Base-by-base conservation (phyloP, 2,113 vertebrate genomes). In the Anolis carolinensis region DNA sequence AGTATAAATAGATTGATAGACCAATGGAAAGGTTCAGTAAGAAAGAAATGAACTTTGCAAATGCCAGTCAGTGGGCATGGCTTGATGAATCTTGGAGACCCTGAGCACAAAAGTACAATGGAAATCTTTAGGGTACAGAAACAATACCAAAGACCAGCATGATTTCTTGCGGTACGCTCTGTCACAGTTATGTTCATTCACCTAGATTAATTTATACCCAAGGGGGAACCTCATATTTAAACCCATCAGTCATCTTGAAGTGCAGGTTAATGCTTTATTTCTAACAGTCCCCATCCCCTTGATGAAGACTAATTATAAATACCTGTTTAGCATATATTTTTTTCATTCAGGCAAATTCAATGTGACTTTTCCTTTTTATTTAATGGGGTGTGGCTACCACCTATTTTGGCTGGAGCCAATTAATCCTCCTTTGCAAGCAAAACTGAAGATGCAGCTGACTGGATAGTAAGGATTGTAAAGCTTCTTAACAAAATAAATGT, bases 41-140 rank as follows among this genome's bases (percentile, higher is more conserved):
- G 20, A 92, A 85, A 63, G 52, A 90, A 88, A 86, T 80, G 65
- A 90, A 82, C 10, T n/a, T 87, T 88, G 55, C 44, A 65, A 3
- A 39, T 3, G 59, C 76, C 27, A 85, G 0, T 5, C 80, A 82
- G 4, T 5, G 63, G 39, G 0, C 7, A 5, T 63, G 16, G 0
- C 50, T 86, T 83, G 2, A 1, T 48, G 13, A 86, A 84, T 0
- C 50, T 52, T 16, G 32, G 27, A 71, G 20, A 70, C 34, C 79
- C 50, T 4, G 7, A n/a, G 10, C 55, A 65, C 78, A 30, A 2
- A 85, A 78, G 32, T 30, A 62, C 2, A 80, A 65, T 84, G 84
- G 20, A 79, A 85, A 11, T 65, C 14, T 6, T 80, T 0, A 25
- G 86, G 90, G 83, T 1, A 16, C 83, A 0, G 39, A 67, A 52